Base-by-base conservation (phyloP, 1,140 invertebrate species). In the Hycleus cichorii region DNA sequence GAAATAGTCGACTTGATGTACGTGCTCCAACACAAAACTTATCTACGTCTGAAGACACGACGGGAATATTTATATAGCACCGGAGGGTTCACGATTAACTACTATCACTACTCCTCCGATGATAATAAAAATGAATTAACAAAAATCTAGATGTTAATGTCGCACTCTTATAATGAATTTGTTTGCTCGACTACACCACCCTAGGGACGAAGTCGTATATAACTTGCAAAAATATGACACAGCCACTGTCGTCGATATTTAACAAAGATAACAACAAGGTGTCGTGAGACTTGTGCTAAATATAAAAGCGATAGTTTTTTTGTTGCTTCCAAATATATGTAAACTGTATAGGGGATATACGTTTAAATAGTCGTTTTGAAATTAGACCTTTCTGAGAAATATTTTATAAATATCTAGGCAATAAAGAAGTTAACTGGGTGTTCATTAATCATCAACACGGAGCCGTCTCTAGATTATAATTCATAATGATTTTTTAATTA, bases 61-160 rank as follows among this genome's bases (percentile, higher is more conserved):
- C 44, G 48, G 54, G 59, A 61, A 61, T 61, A 57, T 61, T 61
- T 61, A 61, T 61, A 47, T 50, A 42, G 42, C 59, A 52, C 49
- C 48, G 49, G 59, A 56, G 59, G 54, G 54, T 61, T 61, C 48
- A 47, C 54, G 58, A 49, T 56, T 50, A 59, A 57, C 57, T 61
- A 56, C 56, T 59, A 47, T 55, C 57, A 57, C 66, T 59, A 65
- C 60, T 67, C 66, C 66, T 67, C 59, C 59, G 66, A 64, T 67
- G 66, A 67, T 67, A 65, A 67, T 67, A 67, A 67, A 67, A 67
- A 67, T 67, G 66, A 67, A 67, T 67, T 67, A 67, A 67, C 66
- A 65, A 67, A 64, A 63, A 58, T 62, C 58, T 58, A 50, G 65
- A 63, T 64, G 64, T 66, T 66, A 66, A 62, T 64, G 65, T 66